phyloP scores from a whole-genome alignment of 1,140 invertebrate genomes.

The Babylonia areolata region DNA sequence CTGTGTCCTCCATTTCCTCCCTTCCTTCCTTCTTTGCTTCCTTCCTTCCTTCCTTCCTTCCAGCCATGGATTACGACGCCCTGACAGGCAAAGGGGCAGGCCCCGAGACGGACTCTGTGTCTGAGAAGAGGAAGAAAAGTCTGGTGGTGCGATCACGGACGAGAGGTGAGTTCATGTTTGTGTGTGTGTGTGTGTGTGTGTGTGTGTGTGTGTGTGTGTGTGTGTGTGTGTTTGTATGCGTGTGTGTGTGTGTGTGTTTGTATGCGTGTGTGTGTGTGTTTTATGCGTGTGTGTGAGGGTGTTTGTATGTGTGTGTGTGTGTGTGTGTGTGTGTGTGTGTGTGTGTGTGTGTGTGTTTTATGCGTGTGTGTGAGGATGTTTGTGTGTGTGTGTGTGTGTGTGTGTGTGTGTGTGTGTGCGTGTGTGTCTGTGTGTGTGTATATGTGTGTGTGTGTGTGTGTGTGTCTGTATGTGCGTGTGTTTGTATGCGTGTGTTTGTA shows the following conservation, averaged over 20 bases:
- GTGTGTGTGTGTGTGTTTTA: no score
- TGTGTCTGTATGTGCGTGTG: no score
- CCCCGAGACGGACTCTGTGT: neutral
- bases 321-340: neutral
- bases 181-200: neutral
- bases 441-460: constrained; percentile 8
- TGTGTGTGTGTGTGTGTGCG: neutral
- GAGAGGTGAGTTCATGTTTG: neutral
- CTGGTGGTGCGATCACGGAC: constrained; percentile 5
- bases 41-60: no score
- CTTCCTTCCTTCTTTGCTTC: no score
- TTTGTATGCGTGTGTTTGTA: no score
- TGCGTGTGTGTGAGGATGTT: no score
- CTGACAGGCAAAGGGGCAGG: constrained; percentile 18
- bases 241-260: no score
- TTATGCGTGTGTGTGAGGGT: no score
- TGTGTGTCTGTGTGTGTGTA: constrained; percentile 1
- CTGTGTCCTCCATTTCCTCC: no score
- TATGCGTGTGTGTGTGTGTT: no score
- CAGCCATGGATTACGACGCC: constrained; percentile 17
- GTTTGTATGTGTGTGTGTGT: constrained; percentile 7
- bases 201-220: neutral
- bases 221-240: no score
- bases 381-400: neutral
- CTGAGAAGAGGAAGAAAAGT: constrained; percentile 9